Base-by-base conservation (phyloP, 2,888 invertebrate species). In the Lochmaea crataegi region DNA sequence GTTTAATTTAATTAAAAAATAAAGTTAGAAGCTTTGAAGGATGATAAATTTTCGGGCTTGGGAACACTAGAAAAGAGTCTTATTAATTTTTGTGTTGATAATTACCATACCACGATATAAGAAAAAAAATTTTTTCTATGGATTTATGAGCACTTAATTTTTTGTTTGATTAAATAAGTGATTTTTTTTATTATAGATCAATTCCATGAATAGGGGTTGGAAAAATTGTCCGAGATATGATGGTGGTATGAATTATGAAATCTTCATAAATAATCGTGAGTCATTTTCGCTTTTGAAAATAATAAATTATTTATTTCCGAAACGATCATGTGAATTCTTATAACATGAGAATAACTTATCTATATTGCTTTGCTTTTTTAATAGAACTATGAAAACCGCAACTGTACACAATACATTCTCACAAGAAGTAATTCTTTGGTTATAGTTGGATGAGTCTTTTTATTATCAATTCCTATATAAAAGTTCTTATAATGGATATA, bases 371-470 rank as follows among this genome's bases (percentile, higher is more conserved):
- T 12, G 58, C 26, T 1, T 58, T 58, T n/a, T 11, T 56, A 58
- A 22, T 58, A n/a, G 57, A 32, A 26, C 22, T 58, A 14, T 58
- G 26, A 10, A 5, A 32, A 58, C 57, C 32, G 57, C 57, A 58
- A 14, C 1, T 18, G 32, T 14, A 58, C 7, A 26, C 7, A 26
- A 58, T 26, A 58, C 11, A 58, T 58, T 32, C 32, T 22, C 14
- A 58, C 57, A 4, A 32, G 5, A 58, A n/a, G 4, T n/a, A 58
- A 58, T 58, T 32, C 57, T n/a, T 26, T 58, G 32, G 57, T 58
- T 32, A 26, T 58, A 58, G 32, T 58, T 58, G 57, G 26, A 58
- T 32, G 32, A 9, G 57, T 58, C 22, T 22, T 22, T 22, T 22
- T 22, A 2, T 22, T 22, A 22, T 22, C 22, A 22, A 22, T 22